phyloP scores from a whole-genome alignment of 30 jellyfish, hydroid and myxozoan species.

The Hydractinia echinata region DNA sequence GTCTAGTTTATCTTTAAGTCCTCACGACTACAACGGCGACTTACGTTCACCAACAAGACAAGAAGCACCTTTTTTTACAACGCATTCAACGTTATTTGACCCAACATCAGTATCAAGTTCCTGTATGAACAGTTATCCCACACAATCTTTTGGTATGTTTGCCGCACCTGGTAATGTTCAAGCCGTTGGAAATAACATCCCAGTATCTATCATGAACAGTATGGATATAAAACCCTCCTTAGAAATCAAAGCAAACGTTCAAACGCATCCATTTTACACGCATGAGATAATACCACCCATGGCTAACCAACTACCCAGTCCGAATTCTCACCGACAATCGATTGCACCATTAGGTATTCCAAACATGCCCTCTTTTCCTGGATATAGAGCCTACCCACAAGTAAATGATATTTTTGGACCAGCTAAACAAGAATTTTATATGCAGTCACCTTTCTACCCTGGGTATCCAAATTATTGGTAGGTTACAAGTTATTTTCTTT shows the following conservation, averaged over 20 bases:
- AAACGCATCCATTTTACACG: slow-evolving; percentile 26
- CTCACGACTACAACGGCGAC: slow-evolving; percentile 30
- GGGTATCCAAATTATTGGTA: slow-evolving; percentile 97
- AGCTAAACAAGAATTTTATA: slow-evolving; percentile 73
- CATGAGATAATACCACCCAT: slow-evolving; percentile 25
- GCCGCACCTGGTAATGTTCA: neutral
- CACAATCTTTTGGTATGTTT: slow-evolving; percentile 30
- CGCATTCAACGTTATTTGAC: slow-evolving; percentile 18
- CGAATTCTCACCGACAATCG: slow-evolving; percentile 32
- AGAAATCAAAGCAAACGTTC: slow-evolving; percentile 3
- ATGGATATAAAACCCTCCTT: slow-evolving; percentile 22
- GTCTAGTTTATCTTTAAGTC: slow-evolving; percentile 32
- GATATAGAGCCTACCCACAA: slow-evolving; percentile 64
- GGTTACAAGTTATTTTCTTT: neutral
- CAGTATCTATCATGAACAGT: slow-evolving; percentile 8
- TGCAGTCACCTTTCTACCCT: slow-evolving; percentile 72
- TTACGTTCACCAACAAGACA: slow-evolving; percentile 32
- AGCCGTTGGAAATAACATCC: neutral
- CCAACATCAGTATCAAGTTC: slow-evolving; percentile 10
- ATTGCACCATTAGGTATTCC: slow-evolving; percentile 10
- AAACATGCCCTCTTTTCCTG: slow-evolving; percentile 42
- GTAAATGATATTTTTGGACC: slow-evolving; percentile 73
- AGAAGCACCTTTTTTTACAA: slow-evolving; percentile 21
- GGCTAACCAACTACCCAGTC: slow-evolving; percentile 31
- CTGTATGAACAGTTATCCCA: neutral